These are phyloP conservation scores for Macropus fuliginosus DNA, from an alignment of 2,797 vertebrate species.

Conservation along the genomic window DNA sequence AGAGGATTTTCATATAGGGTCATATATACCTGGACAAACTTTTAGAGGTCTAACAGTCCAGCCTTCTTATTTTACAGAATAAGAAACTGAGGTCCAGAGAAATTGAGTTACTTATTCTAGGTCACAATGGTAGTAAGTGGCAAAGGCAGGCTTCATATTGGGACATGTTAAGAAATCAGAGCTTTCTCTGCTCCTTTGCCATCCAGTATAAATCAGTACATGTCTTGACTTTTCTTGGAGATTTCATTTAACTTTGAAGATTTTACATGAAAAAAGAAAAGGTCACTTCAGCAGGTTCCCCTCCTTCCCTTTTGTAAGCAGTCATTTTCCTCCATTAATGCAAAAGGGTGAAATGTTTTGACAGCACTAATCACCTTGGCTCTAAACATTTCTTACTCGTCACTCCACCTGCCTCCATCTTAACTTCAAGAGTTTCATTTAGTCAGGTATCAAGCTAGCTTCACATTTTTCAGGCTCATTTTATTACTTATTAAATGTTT, in stretches of 20 bases:
- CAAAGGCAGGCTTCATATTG: not conserved
- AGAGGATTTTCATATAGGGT: not conserved
- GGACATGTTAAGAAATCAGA: not conserved
- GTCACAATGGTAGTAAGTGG: not conserved
- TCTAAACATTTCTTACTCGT: not conserved
- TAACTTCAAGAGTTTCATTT: slow-evolving; percentile 41
- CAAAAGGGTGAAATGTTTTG: slow-evolving; percentile 55
- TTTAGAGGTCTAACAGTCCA: not conserved
- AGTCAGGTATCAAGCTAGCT: slow-evolving; percentile 63
- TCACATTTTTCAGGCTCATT: slow-evolving; percentile 50
- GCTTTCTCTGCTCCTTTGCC: not conserved
- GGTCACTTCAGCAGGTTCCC: not conserved
- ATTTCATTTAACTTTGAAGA: slow-evolving; percentile 16
- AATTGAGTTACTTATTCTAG: not conserved
- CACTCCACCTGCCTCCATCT: not conserved
- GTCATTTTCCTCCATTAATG: slow-evolving; percentile 50
- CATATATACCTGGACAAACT: not conserved
- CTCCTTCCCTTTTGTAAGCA: not conserved
- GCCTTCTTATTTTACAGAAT: not conserved
- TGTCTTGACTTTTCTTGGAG: not conserved
- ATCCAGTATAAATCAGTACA: not conserved
- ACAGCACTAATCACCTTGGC: slow-evolving; percentile 35
- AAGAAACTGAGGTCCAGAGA: not conserved
- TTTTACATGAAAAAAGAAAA: slow-evolving; percentile 27
- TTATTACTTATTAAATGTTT: slow-evolving; percentile 74